Evolutionary conservation across 2,797 vertebrate species (phyloP), one percentile per base, ranked within the genome.

Genomic region (Takifugu ocellatus): DNA sequence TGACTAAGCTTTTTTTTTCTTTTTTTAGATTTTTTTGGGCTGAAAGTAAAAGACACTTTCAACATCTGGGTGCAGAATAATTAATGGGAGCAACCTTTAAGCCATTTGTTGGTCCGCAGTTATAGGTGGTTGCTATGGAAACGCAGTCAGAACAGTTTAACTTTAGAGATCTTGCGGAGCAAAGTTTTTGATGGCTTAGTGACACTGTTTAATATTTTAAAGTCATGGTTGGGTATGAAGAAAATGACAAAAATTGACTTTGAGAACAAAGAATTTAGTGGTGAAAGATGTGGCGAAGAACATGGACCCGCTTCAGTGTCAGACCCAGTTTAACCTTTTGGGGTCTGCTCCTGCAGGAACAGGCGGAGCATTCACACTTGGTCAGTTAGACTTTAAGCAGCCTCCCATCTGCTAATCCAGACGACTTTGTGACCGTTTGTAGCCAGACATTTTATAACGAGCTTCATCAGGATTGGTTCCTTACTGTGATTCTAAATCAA

Each of bases 51-150:
- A 84, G 69, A 82, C 66, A 61, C 72, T 82, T 57, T 77, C 68
- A 77, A 88, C 87, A 89, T 88, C 85, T 90, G 88, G 88, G 59
- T 82, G 83, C 84, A 89, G 77, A 75, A 81, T 74, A 78, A 77
- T 74, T 79, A 64, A 72, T 72, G 56, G 82, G 77, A 68, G 83
- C 70, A 70, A 87, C 85, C 87, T 86, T 80, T 85, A 76, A 70
- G 55, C 74, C 51, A 57, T 31, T 29, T 58, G 63, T 67, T 73
- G 66, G 60, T 65, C 64, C 73, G 64, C 53, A 57, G 57, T 43
- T 60, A 17, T 50, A 42, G 54, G 49, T 26, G 43, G 33, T 56
- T 60, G 26, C 59, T 73, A 60, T 44, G 25, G 51, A 25, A 2
- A 26, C 11, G 10, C 11, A 16, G 49, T 6, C 6, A 16, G 0